Evolutionary conservation across 2,113 vertebrate genomes (phyloP), one percentile per base, ranked within the genome.

Genomic region (Gymnogyps californianus): DNA sequence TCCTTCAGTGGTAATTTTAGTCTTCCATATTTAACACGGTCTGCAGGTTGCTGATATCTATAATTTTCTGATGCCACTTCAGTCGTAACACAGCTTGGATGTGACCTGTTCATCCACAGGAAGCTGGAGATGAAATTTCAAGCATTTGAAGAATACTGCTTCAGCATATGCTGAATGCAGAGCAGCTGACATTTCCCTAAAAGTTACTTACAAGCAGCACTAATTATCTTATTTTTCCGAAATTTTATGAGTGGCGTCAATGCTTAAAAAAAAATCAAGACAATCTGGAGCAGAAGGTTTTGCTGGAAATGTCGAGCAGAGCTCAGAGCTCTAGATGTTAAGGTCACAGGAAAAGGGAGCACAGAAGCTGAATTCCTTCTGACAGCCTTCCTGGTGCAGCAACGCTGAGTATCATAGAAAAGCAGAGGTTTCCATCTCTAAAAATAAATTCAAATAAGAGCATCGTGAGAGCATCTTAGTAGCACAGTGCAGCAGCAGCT

Each of bases 171-270:
- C 72, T 86, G 76, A 90, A 83, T 10, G 49, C 83, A 44, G 61
- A 95, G 67, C 87, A 89, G 86, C 80, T 96, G 91, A 94, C 57
- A 90, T 94, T 92, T 89, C 58, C 81, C 76, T 81, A 10, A 51
- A 87, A 96, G 89, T 89, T 89, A 77, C 90, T 82, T 65, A 47
- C 31, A 93, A 90, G 82, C 61, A 83, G 76, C 16, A 36, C 88
- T 94, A 93, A 96, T 92, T 85, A 86, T 74, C 83, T 69, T 69
- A 78, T 81, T 82, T 90, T 89, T 74, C 65, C 83, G 58, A 78
- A 77, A 87, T 83, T 59, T 70, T 64, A 64, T 3, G 7, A 62
- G 51, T 77, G 88, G 49, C 19, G 1, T 92, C 83, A 93, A 21
- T 7, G 44, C 75, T 84, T 62, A 22, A 78, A 84, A 85, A 85